Evolutionary conservation across 2,113 vertebrate genomes (phyloP), one percentile per base, ranked within the genome.

Genomic region (Saguinus imperator): DNA sequence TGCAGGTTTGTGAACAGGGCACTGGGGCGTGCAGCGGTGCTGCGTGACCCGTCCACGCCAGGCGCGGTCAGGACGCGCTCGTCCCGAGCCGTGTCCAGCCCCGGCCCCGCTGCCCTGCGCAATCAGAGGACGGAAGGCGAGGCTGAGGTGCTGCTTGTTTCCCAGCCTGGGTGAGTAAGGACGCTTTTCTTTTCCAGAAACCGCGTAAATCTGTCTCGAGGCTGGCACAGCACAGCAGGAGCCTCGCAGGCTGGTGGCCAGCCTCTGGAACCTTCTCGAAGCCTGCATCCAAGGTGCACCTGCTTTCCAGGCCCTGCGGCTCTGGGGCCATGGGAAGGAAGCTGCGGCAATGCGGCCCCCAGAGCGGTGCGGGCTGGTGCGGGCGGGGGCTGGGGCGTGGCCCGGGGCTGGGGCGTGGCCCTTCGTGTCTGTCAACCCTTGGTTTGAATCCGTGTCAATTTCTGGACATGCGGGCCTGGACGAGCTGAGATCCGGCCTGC

Each of bases 231-330:
- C 4, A 12, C 35, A 29, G 43, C 4, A 0, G 40, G 20, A 27
- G 37, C 29, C 12, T 20, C 16, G 40, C 11, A 43, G 76, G 48
- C 21, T 83, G 76, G 35, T 43, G 76, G 50, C 48, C 68, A 43
- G 35, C 77, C 43, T 8, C 88, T 35, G 29, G 68, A 57, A 37
- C 3, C 40, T 27, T 27, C 48, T 21, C 8, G 32, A 13, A 50
- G 35, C 6, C 0, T 1, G 58, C 4, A 5, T 61, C 25, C 25
- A 0, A 27, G 58, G 58, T 10, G 58, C 58, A 4, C 10, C 5
- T 25, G 25, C 23, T 25, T 5, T 61, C 58, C 58, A 61, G 58
- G 58, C 58, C 25, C 58, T 61, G 58, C 25, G 58, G 58, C 58
- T 11, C 10, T 25, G 21, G 57, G 8, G 8, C 57, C 2, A 8